phyloP scores from a whole-genome alignment of 2,797 vertebrate genomes.

The Enteromius viviparus region DNA sequence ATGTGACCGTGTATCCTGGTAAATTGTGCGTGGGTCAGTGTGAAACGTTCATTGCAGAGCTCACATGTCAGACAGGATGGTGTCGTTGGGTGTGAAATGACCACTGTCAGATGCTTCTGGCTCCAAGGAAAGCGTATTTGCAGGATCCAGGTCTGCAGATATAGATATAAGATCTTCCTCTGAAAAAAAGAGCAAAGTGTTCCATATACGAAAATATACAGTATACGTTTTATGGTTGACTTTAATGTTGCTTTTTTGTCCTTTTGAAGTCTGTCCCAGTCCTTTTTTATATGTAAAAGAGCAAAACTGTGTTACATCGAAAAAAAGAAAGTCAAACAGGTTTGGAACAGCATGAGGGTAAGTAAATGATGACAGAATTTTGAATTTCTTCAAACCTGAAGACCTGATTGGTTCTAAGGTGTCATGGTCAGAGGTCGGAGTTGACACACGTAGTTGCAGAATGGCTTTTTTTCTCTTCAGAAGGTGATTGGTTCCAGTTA shows the following conservation, averaged over 20 bases:
- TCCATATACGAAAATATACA: not conserved
- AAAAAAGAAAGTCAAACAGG: not conserved
- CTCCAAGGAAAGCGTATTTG: conserved; percentile 60
- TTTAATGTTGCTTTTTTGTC: not conserved
- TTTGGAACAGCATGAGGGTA: not conserved
- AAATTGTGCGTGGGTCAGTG: conserved; percentile 25
- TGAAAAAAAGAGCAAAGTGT: conserved; percentile 52
- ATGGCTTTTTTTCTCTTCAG: conserved; percentile 77
- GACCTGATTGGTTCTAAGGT: conserved; percentile 24
- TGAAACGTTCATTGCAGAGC: not conserved
- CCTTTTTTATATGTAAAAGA: not conserved
- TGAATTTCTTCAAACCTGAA: conserved; percentile 36
- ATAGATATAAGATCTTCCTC: conserved; percentile 76
- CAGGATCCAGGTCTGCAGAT: conserved; percentile 59
- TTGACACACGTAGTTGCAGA: conserved; percentile 65
- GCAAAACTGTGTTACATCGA: conserved; percentile 1
- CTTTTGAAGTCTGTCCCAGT: not conserved
- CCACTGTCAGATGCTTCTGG: conserved; percentile 76
- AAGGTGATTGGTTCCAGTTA: conserved; percentile 59
- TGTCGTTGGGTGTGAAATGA: conserved; percentile 69
- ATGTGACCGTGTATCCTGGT: conserved; percentile 1
- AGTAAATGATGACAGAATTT: not conserved
- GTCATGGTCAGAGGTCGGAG: conserved; percentile 42
- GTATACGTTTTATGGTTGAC: not conserved
- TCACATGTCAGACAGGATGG: conserved; percentile 48